Conservation (phyloP, 2,888 invertebrate species). For the Caenorhabditis sp. region DNA sequence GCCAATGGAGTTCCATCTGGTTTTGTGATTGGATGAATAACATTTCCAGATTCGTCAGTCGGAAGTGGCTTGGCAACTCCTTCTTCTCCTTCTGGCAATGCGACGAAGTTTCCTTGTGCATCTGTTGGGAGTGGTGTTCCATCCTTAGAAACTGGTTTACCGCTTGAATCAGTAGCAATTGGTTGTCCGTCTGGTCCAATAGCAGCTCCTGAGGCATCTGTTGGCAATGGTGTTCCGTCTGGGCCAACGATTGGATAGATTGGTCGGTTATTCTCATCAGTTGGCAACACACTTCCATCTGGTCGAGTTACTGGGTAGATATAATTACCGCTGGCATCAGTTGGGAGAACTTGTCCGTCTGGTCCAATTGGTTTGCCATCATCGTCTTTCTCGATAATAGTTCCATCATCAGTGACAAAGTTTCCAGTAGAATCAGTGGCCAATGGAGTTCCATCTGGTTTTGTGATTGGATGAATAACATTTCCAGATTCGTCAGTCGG, state of each 20-base stretch:
- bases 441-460: conserved; percentile 31
- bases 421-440: conserved; percentile 32
- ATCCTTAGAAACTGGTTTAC: conserved; percentile 29
- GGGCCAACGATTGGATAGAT: conserved; percentile 39
- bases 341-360: conserved; percentile 35
- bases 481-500: conserved; percentile 27
- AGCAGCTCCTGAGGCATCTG: conserved; percentile 32
- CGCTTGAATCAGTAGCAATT: conserved; percentile 37
- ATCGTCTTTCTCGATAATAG: conserved; percentile 23
- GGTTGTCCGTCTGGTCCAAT: conserved; percentile 44
- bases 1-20: conserved; percentile 37
- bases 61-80: conserved; percentile 11
- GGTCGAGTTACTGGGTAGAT: conserved; percentile 39
- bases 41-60: conserved; percentile 32
- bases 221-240: conserved; percentile 38
- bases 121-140: conserved; percentile 36
- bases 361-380: conserved; percentile 32
- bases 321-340: conserved; percentile 23
- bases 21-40: conserved; percentile 30
- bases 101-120: conserved; percentile 14
- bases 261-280: conserved; percentile 41
- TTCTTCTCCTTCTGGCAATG: conserved; percentile 9
- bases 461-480: conserved; percentile 38
- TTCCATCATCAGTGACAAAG: conserved; percentile 16
- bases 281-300: conserved; percentile 25